phyloP scores from a whole-genome alignment of 2,888 invertebrate species.

The Xestobium rufovillosum region DNA sequence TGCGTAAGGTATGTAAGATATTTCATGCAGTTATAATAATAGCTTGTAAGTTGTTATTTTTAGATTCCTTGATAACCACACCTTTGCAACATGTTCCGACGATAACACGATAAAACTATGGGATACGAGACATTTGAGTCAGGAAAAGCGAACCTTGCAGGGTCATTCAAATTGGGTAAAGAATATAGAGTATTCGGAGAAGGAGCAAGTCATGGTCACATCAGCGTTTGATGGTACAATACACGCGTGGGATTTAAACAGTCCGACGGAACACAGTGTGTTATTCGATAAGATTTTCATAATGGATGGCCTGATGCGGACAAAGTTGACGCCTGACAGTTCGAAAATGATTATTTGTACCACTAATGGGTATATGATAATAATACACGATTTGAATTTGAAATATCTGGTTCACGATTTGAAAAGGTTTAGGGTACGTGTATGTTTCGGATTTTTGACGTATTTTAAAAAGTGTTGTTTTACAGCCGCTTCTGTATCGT shows the following conservation, averaged over 20 bases:
- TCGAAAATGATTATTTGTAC: constrained; percentile 86
- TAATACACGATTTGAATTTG: constrained; percentile 82
- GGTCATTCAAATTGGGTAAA: constrained; percentile 96
- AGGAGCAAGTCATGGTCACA: constrained; percentile 76
- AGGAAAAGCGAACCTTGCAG: constrained; percentile 65
- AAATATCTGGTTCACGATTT: constrained; percentile 71
- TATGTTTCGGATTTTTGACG: too few relatives aligned
- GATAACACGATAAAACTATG: constrained; percentile 88
- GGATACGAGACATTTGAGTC: constrained; percentile 82
- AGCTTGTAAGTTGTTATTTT: too few relatives aligned
- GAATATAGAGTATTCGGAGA: constrained; percentile 86
- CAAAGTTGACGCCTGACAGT: constrained; percentile 77
- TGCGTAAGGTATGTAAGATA: constrained; percentile 71
- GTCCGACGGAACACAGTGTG: constrained; percentile 69
- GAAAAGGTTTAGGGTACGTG: constrained; percentile 69
- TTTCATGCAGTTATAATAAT: neutral
- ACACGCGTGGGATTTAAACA: constrained; percentile 90
- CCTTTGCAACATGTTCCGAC: constrained; percentile 91
- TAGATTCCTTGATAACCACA: constrained; percentile 78
- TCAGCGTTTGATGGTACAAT: constrained; percentile 92
- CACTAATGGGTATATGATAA: constrained; percentile 80
- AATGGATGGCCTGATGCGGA: constrained; percentile 78
- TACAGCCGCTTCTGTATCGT: constrained; percentile 81
- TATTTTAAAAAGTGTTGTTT: constrained; percentile 5
- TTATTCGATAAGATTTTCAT: constrained; percentile 78